phyloP scores from a whole-genome alignment of 2,113 vertebrate genomes.

The Siniperca chuatsi region DNA sequence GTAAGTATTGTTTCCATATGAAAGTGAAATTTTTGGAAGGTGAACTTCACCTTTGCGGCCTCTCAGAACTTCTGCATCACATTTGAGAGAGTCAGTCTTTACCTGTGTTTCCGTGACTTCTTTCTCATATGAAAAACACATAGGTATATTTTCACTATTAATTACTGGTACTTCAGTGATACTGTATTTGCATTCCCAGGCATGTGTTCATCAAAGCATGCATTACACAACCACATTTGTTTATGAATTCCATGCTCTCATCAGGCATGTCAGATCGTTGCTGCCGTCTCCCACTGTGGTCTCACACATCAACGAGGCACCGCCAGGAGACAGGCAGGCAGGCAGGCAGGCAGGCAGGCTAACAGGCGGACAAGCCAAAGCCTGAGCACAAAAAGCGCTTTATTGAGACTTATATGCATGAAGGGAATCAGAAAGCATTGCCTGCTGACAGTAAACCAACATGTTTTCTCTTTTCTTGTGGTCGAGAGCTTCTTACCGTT shows the following conservation, averaged over 20 bases:
- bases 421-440: slow-evolving; percentile 27
- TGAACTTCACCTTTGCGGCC: slow-evolving; percentile 48
- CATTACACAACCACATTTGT: slow-evolving; percentile 41
- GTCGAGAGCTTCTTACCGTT: slow-evolving; percentile 56
- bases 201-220: slow-evolving; percentile 21
- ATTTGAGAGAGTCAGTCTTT: slow-evolving; percentile 31
- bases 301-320: slow-evolving; percentile 26
- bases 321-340: neutral
- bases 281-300: slow-evolving; percentile 50
- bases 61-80: slow-evolving; percentile 34
- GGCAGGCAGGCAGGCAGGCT: slow-evolving; percentile 2
- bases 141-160: neutral
- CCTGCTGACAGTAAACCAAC: slow-evolving; percentile 47
- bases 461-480: slow-evolving; percentile 54
- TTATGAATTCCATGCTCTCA: slow-evolving; percentile 28
- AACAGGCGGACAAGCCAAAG: slow-evolving; percentile 13
- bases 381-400: slow-evolving; percentile 23
- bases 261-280: slow-evolving; percentile 20
- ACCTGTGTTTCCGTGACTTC: slow-evolving; percentile 3
- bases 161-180: slow-evolving; percentile 6
- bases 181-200: neutral
- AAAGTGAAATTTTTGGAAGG: slow-evolving; percentile 59
- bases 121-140: neutral
- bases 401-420: slow-evolving; percentile 40
- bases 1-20: slow-evolving; percentile 74